A percentile compares a stretch with the other conserved stretches of the same genome.
These are phyloP conservation scores for Collichthys lucidus DNA, from an alignment of 2,113 vertebrate species.

Conservation along the genomic window DNA sequence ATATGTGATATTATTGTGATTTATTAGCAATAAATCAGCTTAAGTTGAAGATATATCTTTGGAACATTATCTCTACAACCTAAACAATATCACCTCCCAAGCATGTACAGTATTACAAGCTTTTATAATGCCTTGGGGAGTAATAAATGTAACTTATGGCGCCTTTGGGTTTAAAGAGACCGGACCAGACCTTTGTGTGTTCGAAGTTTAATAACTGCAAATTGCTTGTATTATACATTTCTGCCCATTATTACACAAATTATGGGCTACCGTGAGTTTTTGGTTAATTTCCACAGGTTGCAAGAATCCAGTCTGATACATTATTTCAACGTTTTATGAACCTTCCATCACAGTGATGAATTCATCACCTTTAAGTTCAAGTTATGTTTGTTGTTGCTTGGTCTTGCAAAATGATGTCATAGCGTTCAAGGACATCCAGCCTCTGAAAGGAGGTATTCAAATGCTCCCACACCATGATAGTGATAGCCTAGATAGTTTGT, in stretches of 20 bases:
- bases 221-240: background rate
- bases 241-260: background rate
- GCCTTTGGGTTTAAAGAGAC: slow-evolving; percentile 6
- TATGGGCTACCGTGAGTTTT: background rate
- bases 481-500: background rate
- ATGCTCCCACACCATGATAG: background rate
- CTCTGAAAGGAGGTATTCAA: background rate
- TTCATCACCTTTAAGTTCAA: background rate
- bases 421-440: background rate
- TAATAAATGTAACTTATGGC: background rate
- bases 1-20: background rate
- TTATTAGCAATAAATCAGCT: background rate
- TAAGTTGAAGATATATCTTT: background rate
- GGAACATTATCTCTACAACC: slow-evolving; percentile 9
- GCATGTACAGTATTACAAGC: background rate
- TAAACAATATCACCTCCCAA: background rate
- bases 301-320: background rate
- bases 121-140: background rate
- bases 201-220: background rate
- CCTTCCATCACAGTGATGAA: background rate
- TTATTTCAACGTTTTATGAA: background rate
- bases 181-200: background rate
- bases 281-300: background rate
- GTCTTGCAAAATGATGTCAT: background rate
- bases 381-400: background rate